Conservation (phyloP, 2,888 invertebrate genomes). For the Notodonta dromedarius region DNA sequence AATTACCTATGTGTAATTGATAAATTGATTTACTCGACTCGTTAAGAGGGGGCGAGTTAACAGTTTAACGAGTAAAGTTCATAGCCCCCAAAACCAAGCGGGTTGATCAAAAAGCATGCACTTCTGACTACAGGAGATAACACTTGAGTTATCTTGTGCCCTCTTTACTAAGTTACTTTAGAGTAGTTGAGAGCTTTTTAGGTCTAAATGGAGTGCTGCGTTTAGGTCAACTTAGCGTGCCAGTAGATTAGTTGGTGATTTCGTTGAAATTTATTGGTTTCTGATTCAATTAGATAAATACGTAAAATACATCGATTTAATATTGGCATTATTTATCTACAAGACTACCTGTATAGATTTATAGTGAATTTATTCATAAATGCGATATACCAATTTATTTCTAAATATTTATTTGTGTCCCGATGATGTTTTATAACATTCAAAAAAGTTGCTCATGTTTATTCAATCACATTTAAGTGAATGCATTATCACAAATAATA, state of each 20-base stretch:
- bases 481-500: too few relatives aligned
- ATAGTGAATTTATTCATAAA: too few relatives aligned
- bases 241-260: neutral
- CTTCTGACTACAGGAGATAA: slow-evolving; percentile 1
- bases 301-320: too few relatives aligned
- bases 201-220: neutral
- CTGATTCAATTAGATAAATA: too few relatives aligned
- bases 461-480: too few relatives aligned
- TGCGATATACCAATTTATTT: too few relatives aligned
- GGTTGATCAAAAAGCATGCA: neutral
- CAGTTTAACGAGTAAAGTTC: slow-evolving; percentile 6
- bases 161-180: slow-evolving; percentile 1
- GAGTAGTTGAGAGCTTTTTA: neutral
- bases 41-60: slow-evolving; percentile 35
- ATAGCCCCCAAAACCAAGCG: neutral
- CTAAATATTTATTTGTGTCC: too few relatives aligned
- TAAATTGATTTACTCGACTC: slow-evolving; percentile 32
- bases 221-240: neutral
- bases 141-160: slow-evolving; percentile 1
- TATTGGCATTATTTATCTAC: too few relatives aligned
- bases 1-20: neutral
- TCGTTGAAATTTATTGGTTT: neutral
- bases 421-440: too few relatives aligned
- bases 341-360: too few relatives aligned
- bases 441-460: too few relatives aligned